Evolutionary conservation across 2,888 invertebrate genomes (phyloP), one percentile per base, ranked within the genome.

Genomic region (Incurvaria masculella): DNA sequence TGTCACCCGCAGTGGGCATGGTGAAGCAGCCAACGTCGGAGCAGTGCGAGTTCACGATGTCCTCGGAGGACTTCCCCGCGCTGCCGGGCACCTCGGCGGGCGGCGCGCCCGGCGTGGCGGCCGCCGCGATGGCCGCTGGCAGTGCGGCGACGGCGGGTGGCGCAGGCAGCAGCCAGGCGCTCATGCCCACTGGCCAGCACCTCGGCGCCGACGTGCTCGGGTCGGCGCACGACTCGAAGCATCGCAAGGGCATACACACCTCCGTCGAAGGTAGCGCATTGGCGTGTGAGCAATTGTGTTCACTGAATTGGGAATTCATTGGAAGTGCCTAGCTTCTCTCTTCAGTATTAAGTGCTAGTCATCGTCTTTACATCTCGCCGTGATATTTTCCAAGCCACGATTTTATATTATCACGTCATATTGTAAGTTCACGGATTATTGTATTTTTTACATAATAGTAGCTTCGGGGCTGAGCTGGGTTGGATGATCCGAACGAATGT

Each of bases 41-140:
- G 74, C 86, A 94, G 65, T 92, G 89, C 56, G 94, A 95, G 79
- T 95, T 95, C 79, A 92, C 94, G 64, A 99, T 99, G 89, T 97
- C 97, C 63, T 94, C 91, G 61, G 98, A 99, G 81, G 99, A 99
- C 80, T 99, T 99, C 79, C 99, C 99, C 60, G 99, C 99, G 69
- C 81, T 99, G 67, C 99, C 98, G 56, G 98, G 98, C 61, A 93
- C 93, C 57, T 89, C 90, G 60, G 84, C 81, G 60, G 81, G 84
- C 59, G 80, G 85, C 17, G 84, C 87, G 58, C 86, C 88, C 48
- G 72, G 65, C 52, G 67, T 64, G 48, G 55, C 58, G 44, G 59
- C 61, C 26, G 57, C 59, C 18, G 60, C 53, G 53, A 53, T 52
- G 16, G 47, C 51, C 20, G 48, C 51, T 11, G 45, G 47, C 41